Base-by-base conservation (phyloP, 2,113 vertebrate genomes). In the Saguinus imperator region DNA sequence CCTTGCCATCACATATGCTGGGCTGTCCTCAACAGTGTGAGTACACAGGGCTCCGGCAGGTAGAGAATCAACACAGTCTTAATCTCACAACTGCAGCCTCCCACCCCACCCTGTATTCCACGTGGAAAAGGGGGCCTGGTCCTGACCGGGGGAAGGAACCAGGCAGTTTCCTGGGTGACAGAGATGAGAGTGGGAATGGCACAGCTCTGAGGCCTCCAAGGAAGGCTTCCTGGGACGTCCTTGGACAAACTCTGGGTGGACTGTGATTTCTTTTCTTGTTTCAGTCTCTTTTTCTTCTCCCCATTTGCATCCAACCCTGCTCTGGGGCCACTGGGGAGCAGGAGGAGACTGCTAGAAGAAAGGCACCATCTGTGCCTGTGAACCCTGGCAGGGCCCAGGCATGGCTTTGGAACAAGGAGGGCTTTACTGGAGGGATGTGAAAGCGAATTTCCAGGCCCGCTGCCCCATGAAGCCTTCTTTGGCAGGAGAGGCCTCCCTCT, bases 301-400 rank as follows among this genome's bases (percentile, higher is more conserved):
- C 91, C 64, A 68, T 86, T 96, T 97, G 94, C 50, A 90, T 77
- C 77, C 70, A 92, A 84, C n/a, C 52, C 57, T 82, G 88, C 88
- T 88, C 77, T 88, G 94, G 37, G 45, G 72, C 66, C 40, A 57
- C 45, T 81, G 64, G 37, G 73, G 17, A 2, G 7, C 48, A 75
- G 76, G 55, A 82, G 82, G 64, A 61, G 50, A 70, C 76, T 75
- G 88, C 40, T 58, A 75, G 88, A 93, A 95, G 82, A 97, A 96
- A 97, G 75, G 45, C 87, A 48, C 96, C 95, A 95, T 95, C 96
- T 97, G 96, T 91, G 97, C 94, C 52, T 14, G 0, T 11, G 87
- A 84, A 82, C 73, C 82, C 93, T 89, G 91, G 95, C 94, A 91
- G 92, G 73, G 70, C 77, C n/a, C 68, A 64, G 88, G 93, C 94